phyloP scores from a whole-genome alignment of 2,797 vertebrate species.

The Pangasius krempfi region DNA sequence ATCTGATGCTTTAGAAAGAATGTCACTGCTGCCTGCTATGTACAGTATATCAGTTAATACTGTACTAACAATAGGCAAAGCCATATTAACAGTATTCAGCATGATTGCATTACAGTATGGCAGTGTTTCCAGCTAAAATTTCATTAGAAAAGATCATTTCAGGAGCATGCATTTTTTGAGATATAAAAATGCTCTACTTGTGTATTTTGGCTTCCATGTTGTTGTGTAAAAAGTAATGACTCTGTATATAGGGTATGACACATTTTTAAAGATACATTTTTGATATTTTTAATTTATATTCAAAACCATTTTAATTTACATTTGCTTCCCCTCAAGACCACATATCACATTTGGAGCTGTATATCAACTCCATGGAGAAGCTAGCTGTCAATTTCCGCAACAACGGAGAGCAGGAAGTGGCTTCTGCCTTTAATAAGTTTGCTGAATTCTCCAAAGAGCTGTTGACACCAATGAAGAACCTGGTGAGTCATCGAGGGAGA shows the following conservation, averaged over 20 bases:
- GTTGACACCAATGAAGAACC: constrained; percentile 77
- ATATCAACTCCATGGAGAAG: constrained; percentile 80
- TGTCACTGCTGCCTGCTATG: background rate
- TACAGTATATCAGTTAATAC: background rate
- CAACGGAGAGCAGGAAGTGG: constrained; percentile 77
- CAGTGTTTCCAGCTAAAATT: background rate
- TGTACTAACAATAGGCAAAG: background rate
- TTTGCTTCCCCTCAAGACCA: constrained; percentile 61
- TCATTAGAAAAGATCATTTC: background rate
- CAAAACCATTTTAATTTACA: background rate
- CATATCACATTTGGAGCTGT: constrained; percentile 77
- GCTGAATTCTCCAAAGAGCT: constrained; percentile 81
- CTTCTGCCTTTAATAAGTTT: constrained; percentile 77
- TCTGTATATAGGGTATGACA: background rate
- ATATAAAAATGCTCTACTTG: background rate
- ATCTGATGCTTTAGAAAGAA: constrained; percentile 7
- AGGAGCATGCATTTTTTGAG: background rate
- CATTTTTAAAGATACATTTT: background rate
- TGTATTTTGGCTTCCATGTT: background rate
- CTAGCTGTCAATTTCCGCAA: constrained; percentile 79
- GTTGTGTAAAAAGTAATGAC: background rate
- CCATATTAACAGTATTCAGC: background rate
- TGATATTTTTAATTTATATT: background rate
- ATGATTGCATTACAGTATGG: background rate
- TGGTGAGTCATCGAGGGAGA: constrained; percentile 66